phyloP scores from a whole-genome alignment of 2,888 invertebrate genomes.

The Empis stercorea region DNA sequence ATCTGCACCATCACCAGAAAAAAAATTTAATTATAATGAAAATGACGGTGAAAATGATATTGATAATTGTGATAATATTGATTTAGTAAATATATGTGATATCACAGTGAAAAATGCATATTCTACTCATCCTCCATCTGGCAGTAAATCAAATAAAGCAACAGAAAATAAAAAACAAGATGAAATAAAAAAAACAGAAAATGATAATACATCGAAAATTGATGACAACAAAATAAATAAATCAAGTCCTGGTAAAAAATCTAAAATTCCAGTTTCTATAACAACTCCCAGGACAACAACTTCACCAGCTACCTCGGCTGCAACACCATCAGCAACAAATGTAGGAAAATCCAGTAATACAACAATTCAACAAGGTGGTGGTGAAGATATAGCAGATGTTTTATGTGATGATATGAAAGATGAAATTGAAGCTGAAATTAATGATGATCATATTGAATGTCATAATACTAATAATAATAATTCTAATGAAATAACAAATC shows the following conservation, averaged over 20 bases:
- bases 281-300: slow-evolving; percentile 9
- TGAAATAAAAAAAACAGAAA: slow-evolving; percentile 7
- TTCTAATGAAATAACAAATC: slow-evolving; percentile 16
- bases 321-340: slow-evolving; percentile 14
- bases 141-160: slow-evolving; percentile 12
- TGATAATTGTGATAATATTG: background rate
- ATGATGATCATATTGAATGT: slow-evolving; percentile 23
- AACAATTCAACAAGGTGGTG: slow-evolving; percentile 33
- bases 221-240: slow-evolving; percentile 18
- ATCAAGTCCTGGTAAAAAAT: slow-evolving; percentile 33
- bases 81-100: background rate
- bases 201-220: background rate
- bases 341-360: slow-evolving; percentile 5
- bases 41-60: slow-evolving; percentile 2
- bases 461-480: slow-evolving; percentile 19
- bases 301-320: slow-evolving; percentile 4
- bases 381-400: slow-evolving; percentile 34
- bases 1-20: slow-evolving; percentile 25
- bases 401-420: slow-evolving; percentile 29
- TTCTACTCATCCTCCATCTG: slow-evolving; percentile 33
- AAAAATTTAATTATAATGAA: slow-evolving; percentile 9
- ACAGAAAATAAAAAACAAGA: slow-evolving; percentile 18
- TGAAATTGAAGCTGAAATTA: slow-evolving; percentile 31
- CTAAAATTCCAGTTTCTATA: slow-evolving; percentile 32
- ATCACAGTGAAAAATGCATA: slow-evolving; percentile 18